A percentile compares a stretch with the other conserved stretches of the same genome.
phyloP scores from a whole-genome alignment of 2,888 invertebrate species.

The Baronia brevicornis region DNA sequence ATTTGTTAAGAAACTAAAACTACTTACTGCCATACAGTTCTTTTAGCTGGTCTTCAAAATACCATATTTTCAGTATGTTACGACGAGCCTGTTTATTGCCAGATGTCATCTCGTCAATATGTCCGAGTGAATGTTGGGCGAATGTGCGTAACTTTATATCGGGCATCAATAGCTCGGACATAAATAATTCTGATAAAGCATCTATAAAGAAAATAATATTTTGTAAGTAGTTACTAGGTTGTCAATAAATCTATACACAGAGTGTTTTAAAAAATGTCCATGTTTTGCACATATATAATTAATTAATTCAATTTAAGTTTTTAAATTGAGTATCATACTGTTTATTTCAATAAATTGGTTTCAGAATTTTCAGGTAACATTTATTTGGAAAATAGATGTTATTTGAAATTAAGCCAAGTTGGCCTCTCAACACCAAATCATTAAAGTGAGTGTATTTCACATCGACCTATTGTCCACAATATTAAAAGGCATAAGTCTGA shows the following conservation, averaged over 20 bases:
- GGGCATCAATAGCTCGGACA: slow-evolving; percentile 81
- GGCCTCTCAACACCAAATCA: too few relatives aligned
- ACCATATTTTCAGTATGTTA: slow-evolving; percentile 85
- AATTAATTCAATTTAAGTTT: too few relatives aligned
- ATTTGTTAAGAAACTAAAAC: not conserved
- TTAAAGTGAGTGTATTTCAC: too few relatives aligned
- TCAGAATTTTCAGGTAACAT: too few relatives aligned
- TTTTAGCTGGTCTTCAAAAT: slow-evolving; percentile 92
- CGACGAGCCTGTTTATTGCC: slow-evolving; percentile 79
- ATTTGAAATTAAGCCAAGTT: too few relatives aligned
- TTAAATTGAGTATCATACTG: too few relatives aligned
- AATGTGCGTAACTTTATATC: slow-evolving; percentile 79
- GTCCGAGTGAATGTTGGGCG: slow-evolving; percentile 77
- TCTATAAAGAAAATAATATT: slow-evolving; percentile 65
- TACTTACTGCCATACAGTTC: slow-evolving; percentile 79
- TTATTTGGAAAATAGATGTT: too few relatives aligned
- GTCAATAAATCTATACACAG: not conserved
- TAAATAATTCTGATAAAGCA: slow-evolving; percentile 84
- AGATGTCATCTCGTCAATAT: slow-evolving; percentile 74
- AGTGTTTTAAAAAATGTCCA: not conserved
- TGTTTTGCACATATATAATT: not conserved
- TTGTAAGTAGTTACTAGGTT: slow-evolving; percentile 1
- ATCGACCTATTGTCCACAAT: too few relatives aligned
- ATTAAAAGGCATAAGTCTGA: too few relatives aligned
- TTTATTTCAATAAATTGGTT: too few relatives aligned